phyloP scores from a whole-genome alignment of 2,797 vertebrate species.

The Hylomyscus alleni region DNA sequence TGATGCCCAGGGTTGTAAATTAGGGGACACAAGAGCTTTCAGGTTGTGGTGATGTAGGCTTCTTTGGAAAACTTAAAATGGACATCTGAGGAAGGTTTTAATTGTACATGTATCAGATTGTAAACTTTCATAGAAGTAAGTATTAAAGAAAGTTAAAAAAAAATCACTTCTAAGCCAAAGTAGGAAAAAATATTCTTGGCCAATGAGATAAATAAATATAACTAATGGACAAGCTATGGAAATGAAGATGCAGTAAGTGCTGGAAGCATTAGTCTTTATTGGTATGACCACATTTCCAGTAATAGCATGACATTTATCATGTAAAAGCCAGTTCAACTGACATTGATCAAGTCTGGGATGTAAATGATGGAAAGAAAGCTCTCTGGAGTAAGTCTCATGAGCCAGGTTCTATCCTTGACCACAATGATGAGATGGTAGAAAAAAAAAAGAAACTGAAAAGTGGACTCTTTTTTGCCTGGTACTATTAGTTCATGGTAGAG shows the following conservation, averaged over 20 bases:
- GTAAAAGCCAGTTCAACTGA: not conserved
- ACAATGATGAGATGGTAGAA: not conserved
- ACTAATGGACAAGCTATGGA: conserved; percentile 3
- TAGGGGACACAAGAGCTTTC: not conserved
- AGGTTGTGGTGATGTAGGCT: not conserved
- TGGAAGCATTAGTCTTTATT: not conserved
- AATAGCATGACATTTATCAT: not conserved
- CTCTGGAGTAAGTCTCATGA: not conserved
- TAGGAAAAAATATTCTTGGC: conserved; percentile 31
- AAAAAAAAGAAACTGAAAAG: not conserved
- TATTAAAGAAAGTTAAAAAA: not conserved
- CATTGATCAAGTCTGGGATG: not conserved
- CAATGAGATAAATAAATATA: not conserved
- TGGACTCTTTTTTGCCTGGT: not conserved
- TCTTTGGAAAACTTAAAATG: conserved; percentile 43
- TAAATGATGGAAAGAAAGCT: not conserved
- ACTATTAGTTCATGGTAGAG: not conserved
- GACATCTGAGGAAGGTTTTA: conserved; percentile 27
- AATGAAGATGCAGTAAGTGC: conserved; percentile 29
- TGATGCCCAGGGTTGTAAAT: not conserved
- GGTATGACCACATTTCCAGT: conserved; percentile 28
- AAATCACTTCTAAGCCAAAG: not conserved
- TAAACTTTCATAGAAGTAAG: conserved; percentile 43
- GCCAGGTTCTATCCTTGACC: not conserved
- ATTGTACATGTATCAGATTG: conserved; percentile 28